phyloP scores from a whole-genome alignment of 2,888 invertebrate genomes.

The Chalcosyrphus nemorum region DNA sequence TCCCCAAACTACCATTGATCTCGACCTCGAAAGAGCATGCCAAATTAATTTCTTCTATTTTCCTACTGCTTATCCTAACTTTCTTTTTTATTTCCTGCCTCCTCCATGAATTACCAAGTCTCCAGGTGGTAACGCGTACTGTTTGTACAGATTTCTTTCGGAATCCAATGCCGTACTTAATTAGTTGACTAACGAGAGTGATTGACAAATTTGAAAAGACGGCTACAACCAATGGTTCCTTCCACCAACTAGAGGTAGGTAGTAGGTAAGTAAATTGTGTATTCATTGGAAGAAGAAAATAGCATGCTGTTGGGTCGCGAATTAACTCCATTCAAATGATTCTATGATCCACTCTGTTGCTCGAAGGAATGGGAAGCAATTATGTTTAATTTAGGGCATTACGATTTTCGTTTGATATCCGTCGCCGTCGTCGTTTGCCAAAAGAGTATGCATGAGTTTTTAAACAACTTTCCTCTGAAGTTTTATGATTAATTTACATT shows the following conservation, averaged over 20 bases:
- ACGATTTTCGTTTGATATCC: conserved; percentile 34
- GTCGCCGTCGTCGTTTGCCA: conserved; percentile 37
- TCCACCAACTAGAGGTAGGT: not conserved
- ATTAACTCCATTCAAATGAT: conserved; percentile 52
- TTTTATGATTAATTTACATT: conserved; percentile 45
- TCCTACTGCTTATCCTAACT: not conserved
- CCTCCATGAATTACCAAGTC: conserved; percentile 13
- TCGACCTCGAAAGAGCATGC: conserved; percentile 21
- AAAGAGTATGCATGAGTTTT: conserved; percentile 38
- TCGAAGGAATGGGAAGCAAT: conserved; percentile 21
- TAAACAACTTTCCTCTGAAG: conserved; percentile 42
- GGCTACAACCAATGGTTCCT: not conserved
- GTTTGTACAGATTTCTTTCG: conserved; percentile 5
- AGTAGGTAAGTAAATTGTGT: conserved; percentile 30
- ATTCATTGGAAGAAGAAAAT: conserved; percentile 25
- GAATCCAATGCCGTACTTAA: conserved; percentile 52
- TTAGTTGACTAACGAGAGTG: conserved; percentile 63
- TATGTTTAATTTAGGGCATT: conserved; percentile 50
- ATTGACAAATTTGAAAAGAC: conserved; percentile 65
- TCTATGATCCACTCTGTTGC: not conserved
- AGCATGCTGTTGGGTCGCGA: conserved; percentile 32
- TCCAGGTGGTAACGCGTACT: conserved; percentile 50
- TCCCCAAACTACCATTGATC: conserved; percentile 49
- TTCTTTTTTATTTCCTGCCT: not conserved
- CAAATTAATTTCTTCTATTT: conserved; percentile 29